Evolutionary conservation across 2,888 invertebrate species (phyloP), one percentile per base, ranked within the genome.

Genomic region (Macropis europaea): DNA sequence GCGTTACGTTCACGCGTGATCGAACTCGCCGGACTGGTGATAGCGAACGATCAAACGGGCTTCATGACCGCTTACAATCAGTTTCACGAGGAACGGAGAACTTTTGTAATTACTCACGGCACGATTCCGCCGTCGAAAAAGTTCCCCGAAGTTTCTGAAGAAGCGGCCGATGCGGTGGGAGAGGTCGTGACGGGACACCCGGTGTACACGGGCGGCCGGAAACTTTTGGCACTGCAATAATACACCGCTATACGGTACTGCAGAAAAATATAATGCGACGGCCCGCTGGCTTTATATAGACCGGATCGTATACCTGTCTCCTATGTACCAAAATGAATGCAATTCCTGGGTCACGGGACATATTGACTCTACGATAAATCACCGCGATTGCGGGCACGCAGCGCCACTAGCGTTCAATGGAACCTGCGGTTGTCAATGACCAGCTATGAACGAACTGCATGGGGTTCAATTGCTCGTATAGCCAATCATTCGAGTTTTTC

Each of bases 181-280:
- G 38, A 36, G 22, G 9, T 28, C n/a, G 47, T 11, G 22, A 7
- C 28, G 22, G 24, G 40, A 50, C 67, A 69, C 69, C 57, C 53
- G 32, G 48, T 22, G 13, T 19, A 30, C 26, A 6, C 19, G 19
- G 9, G 28, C 42, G 19, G 13, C 19, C 32, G 54, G 56, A 32
- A 71, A 71, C 50, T 72, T 72, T 74, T 71, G 67, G 67, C 62
- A 59, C 57, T 40, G 69, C 50, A 45, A 69, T 57, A 69, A 74
- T 53, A 63, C 60, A 70, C 43, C 40, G 64, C 17, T 50, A 34
- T 59, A 66, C 70, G 61, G 61, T 61, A 70, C 70, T 75, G 79
- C 80, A 77, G 79, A 77, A 80, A 74, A 75, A 79, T 73, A 60
- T 69, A 61, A 80, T 64, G 61, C 77, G 67, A 64, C 74, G 13